Conservation (phyloP, 2,888 invertebrate species). For the Mythimna lalbum region DNA sequence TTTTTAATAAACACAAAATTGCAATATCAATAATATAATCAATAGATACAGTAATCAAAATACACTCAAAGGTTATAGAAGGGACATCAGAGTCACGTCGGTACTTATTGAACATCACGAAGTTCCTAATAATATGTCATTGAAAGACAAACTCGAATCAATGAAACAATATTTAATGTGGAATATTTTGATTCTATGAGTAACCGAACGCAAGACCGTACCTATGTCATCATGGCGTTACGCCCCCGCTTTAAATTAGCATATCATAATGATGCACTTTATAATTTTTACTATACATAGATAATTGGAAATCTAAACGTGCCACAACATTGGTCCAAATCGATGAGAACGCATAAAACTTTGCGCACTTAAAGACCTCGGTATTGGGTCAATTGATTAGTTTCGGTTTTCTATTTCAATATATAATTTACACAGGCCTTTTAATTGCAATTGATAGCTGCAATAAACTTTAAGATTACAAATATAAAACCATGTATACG, state of each 20-base stretch:
- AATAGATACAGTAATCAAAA: slow-evolving; percentile 41
- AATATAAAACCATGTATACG: not conserved
- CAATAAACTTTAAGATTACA: slow-evolving; percentile 3
- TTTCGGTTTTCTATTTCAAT: slow-evolving; percentile 38
- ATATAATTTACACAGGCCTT: slow-evolving; percentile 32
- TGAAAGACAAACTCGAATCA: slow-evolving; percentile 46
- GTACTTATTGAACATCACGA: slow-evolving; percentile 49
- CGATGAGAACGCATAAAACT: slow-evolving; percentile 27
- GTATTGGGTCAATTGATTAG: slow-evolving; percentile 46
- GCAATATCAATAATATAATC: slow-evolving; percentile 25
- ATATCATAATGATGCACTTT: slow-evolving; percentile 35
- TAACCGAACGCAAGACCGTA: slow-evolving; percentile 20
- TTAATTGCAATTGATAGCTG: slow-evolving; percentile 9
- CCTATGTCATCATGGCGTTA: slow-evolving; percentile 17
- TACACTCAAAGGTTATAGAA: slow-evolving; percentile 56
- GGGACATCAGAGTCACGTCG: slow-evolving; percentile 45
- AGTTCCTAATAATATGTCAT: slow-evolving; percentile 57
- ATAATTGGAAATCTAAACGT: slow-evolving; percentile 20
- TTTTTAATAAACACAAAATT: not conserved
- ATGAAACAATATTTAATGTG: slow-evolving; percentile 37
- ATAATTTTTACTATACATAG: not conserved
- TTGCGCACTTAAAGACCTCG: slow-evolving; percentile 9
- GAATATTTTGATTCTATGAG: slow-evolving; percentile 42
- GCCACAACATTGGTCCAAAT: slow-evolving; percentile 22
- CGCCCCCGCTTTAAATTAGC: slow-evolving; percentile 41